Conservation (phyloP, 2,113 vertebrate genomes). For the Antigone vipio region DNA sequence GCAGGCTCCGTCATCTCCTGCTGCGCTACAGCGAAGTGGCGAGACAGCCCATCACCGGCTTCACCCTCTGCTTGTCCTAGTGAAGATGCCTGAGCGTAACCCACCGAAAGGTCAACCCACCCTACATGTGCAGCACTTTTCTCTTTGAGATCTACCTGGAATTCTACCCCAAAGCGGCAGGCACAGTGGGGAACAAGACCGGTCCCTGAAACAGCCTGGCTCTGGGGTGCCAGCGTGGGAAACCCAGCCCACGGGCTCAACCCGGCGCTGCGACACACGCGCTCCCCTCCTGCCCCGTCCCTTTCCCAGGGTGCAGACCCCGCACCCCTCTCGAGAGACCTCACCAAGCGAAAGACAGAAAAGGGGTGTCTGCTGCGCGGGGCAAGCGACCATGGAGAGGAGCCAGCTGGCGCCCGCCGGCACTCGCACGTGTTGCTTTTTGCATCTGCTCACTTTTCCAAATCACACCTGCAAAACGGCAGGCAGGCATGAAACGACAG, state of each 20-base stretch:
- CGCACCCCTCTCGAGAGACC: rapidly evolving
- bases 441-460: neutral
- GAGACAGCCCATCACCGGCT: neutral
- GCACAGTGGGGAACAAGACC: neutral
- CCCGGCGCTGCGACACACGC: rapidly evolving
- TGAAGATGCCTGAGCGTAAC: rapidly evolving
- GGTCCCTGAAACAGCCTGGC: neutral
- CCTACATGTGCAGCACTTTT: rapidly evolving
- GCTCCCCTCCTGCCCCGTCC: rapidly evolving
- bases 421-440: neutral
- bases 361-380: neutral
- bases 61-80: neutral
- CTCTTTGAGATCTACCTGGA: neutral
- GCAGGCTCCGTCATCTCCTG: neutral
- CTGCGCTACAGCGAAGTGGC: too few species aligned
- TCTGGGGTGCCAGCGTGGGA: rapidly evolving
- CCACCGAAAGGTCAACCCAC: rapidly evolving
- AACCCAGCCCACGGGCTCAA: rapidly evolving
- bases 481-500: neutral
- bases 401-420: neutral
- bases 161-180: neutral
- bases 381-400: neutral
- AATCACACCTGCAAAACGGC: neutral
- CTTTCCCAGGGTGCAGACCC: neutral
- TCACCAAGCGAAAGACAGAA: neutral